Base-by-base conservation (phyloP, 30 jellyfish, hydroid and myxozoan genomes). In the Turritopsis dohrnii region DNA sequence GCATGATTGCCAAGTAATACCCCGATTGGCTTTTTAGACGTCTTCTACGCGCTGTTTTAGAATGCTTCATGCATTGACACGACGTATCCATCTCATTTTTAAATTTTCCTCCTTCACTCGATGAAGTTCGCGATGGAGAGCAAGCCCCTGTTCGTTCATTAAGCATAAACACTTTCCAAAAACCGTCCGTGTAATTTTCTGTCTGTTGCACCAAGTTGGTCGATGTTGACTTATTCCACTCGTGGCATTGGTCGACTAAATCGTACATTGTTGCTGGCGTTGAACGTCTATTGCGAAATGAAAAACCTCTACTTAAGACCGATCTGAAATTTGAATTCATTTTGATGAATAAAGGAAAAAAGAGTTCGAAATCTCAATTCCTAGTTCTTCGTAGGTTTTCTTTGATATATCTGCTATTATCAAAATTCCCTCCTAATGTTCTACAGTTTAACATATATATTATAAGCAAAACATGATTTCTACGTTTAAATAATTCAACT, bases 11-110 rank as follows among this genome's bases (percentile, higher is more conserved):
- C 79, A 94, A 54, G 81, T 94, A 94, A 84, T 89, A 94, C 9
- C 99, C 99, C 20, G 96, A 88, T 72, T 94, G 95, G 81, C 99
- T 94, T 23, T 96, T 82, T 13, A 94, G 89, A 9, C 99, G 94
- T 82, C 99, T 79, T 74, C 99, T 72, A 1, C 99, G 82, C 28
- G 99, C 89, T 52, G 99, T 94, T 80, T 94, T 94, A 21, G 96
- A 85, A 77, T 94, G 99, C 71, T 91, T 89, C 83, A 94, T 85
- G 84, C 96, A 94, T 52, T 79, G 84, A 71, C 96, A 85, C 0
- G 87, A 80, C 21, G 52, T 26, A 8, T 18, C 53, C 22, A 29
- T n/a, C 52, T 21, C 77, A 23, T 54, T 80, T 23, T 26, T 29
- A 41, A 13, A 13, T 41, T 13, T 41, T 41, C 60, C 60, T 1